Conservation (phyloP, 92 coral and sea anemone species). For the Siderastrea radians region DNA sequence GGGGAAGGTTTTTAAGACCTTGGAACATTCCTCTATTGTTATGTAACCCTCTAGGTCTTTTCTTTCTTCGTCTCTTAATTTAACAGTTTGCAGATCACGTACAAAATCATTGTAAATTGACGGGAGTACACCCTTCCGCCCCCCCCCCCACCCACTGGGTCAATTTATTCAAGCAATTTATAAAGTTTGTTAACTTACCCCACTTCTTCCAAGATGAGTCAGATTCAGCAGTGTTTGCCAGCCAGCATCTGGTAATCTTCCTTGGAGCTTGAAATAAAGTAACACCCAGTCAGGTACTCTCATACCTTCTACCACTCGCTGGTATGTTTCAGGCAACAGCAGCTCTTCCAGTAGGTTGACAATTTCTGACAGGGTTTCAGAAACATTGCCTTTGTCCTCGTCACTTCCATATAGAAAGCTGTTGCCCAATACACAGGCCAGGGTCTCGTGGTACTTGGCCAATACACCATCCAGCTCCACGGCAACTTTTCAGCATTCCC, state of each 20-base stretch:
- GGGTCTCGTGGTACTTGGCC: constrained; percentile 30
- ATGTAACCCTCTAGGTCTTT: no score
- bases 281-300: constrained; percentile 48
- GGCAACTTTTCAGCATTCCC: constrained; percentile 21
- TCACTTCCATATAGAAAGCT: constrained; percentile 14
- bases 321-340: constrained; percentile 26
- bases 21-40: no score
- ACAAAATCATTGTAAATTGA: no score
- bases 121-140: no score
- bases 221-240: constrained; percentile 23
- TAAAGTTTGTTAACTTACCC: not conserved
- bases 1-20: no score
- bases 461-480: constrained; percentile 23
- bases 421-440: constrained; percentile 44
- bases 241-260: not conserved
- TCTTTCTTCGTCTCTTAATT: no score
- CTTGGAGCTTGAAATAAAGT: constrained; percentile 40
- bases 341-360: constrained; percentile 34
- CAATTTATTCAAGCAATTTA: no score
- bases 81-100: no score
- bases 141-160: no score
- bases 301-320: constrained; percentile 12
- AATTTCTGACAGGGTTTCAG: constrained; percentile 27
- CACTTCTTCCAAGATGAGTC: no score
- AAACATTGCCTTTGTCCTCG: not conserved